Base-by-base conservation (phyloP, 92 coral and sea anemone genomes). In the Zoanthus solanderi region DNA sequence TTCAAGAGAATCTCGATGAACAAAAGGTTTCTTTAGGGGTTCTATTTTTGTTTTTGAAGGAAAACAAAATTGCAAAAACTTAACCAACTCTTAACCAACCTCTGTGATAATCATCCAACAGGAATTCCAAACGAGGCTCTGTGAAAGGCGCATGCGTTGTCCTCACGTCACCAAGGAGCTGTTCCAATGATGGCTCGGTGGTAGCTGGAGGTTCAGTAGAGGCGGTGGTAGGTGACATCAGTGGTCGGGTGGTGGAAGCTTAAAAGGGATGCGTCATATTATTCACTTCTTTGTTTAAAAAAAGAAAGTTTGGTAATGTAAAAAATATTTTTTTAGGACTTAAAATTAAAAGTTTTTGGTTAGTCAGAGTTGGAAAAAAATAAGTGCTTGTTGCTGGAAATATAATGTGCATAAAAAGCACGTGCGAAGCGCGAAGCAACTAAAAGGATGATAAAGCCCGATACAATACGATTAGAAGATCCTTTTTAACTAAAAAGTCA, bases 131-230 rank as follows among this genome's bases (percentile, higher is more conserved):
- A 15, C 86, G 76, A 11, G 94, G 89, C 61, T 46, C 56, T 15
- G 98, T 95, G 57, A 91, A 78, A n/a, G 94, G 92, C 16, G 90
- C 82, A 67, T 85, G 90, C 45, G 96, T 93, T 28, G 94, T 91
- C 47, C 91, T 89, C 1, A 89, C 96, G 31, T 83, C 89, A 46
- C 96, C 98, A 17, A 95, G 98, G 52, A 95, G 96, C 17, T 95
- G 93, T 47, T 93, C 92, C 57, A 95, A 75, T 10, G 98, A 95
- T 7, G 98, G 98, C 28, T 91, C 92, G 23, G 46, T 54, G 30
- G 85, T 81, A 18, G 87, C 86, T 29, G 95, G 73, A 17, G 17
- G 37, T 8, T 9, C 47, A 8, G 71, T 58, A 9, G 86, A 71
- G 9, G 61, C 77, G 16, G 93, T 85, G 8, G 86, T 83, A 17